Evolutionary conservation across 2,797 vertebrate species (phyloP), one percentile per base, ranked within the genome.

Genomic region (Sarcophilus harrisii): DNA sequence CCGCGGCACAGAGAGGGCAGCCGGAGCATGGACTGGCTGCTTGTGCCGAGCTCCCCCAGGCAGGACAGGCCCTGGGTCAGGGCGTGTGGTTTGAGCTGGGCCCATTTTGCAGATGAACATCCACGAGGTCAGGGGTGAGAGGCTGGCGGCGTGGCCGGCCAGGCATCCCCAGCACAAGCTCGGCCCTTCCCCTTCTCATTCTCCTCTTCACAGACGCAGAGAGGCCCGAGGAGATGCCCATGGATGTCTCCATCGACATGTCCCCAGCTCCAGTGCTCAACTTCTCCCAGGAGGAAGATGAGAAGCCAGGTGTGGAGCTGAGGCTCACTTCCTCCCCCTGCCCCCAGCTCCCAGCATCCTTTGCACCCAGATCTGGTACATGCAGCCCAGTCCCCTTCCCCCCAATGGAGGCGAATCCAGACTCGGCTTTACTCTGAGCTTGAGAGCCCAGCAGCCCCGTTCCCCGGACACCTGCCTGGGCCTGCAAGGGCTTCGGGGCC

Each of bases 241-340:
- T 97, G 96, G 87, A 94, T 0, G 18, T 55, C 27, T 96, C 97
- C 0, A 1, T 13, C 0, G 91, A 93, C 0, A 0, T 0, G 9
- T 96, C 29, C 9, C 98, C 96, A 0, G 38, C 91, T 3, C 94
- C 57, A 0, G 96, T 57, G 0, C 96, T 97, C 13, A 93, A 90
- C 92, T 96, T 97, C 94, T 97, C 98, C 0, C 97, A 92, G 28
- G 97, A 97, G 0, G 90, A 95, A 97, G 98, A 98, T 98, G 97
- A 98, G 98, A 28, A n/a, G 21, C 29, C 12, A 10, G 14, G 30
- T 13, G 49, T 57, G 2, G 62, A 8, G 8, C 27, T 0, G 3
- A 1, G 38, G 1, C 73, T 52, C 52, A 52, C 6, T 52, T 5
- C 52, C 52, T 4, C 18, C n/a, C 18, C 66, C 38, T 66, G 5